Base-by-base conservation (phyloP, 2,797 vertebrate genomes). In the Anguilla anguilla region DNA sequence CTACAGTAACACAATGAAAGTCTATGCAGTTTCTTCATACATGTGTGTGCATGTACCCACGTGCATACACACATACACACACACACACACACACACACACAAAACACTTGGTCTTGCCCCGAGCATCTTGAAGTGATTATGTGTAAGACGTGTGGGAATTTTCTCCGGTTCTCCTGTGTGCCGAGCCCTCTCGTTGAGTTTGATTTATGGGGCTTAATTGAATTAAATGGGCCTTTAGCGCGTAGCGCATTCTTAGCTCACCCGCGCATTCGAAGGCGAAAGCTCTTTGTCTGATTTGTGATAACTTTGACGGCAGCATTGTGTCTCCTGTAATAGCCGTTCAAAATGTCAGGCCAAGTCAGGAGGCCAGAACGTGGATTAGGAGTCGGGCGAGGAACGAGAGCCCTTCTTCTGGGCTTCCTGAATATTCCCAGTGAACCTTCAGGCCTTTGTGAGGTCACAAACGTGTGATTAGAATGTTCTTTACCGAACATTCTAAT, bases 271-370 rank as follows among this genome's bases (percentile, higher is more conserved):
- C 28, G 35, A 83, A 35, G 72, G 35, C n/a, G 43, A 69, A 83
- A 72, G 3, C 53, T 51, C 55, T 59, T 59, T 13, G 31, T 53
- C 49, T 51, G 84, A 61, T 69, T 86, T 39, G 61, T 85, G 61
- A 59, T 87, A 59, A 55, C 81, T 15, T 28, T 77, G n/a, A 86
- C 85, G 87, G 67, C 51, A 25, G 31, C 55, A 79, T 86, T 89
- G 77, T 89, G 85, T 72, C 43, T 74, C 86, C 67, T 53, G 83
- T 90, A 92, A 91, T 91, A 89, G 87, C 69, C 64, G 57, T 89
- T 86, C 86, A 79, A 88, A 91, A 92, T 90, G 90, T 88, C 91
- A 92, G 46, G 89, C 88, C 88, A 87, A 88, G 25, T 86, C 79
- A 10, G 81, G 84, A 81, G 39, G 51, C 35, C n/a, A 67, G 39